These are phyloP conservation scores for Prionace glauca DNA, from an alignment of 2,797 vertebrate genomes.

Conservation along the genomic window DNA sequence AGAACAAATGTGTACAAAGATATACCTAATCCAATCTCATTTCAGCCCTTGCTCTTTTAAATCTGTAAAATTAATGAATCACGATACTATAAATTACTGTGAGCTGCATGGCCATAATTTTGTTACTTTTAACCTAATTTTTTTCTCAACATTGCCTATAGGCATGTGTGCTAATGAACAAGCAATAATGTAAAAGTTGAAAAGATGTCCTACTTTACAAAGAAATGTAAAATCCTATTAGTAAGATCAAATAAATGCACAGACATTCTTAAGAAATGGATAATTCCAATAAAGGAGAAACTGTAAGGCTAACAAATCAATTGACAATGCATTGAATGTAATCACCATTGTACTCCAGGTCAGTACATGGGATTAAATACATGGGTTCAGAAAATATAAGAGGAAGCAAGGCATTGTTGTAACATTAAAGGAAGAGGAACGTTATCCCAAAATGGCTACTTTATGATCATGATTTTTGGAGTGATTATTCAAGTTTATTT, in stretches of 20 bases:
- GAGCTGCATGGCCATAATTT: conserved; percentile 98
- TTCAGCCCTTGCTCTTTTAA: conserved; percentile 90
- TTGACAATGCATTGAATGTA: conserved; percentile 38
- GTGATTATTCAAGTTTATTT: conserved; percentile 16
- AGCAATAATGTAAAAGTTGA: conserved; percentile 99
- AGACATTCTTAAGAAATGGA: conserved; percentile 91
- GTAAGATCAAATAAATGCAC: conserved; percentile 99
- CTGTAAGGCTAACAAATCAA: conserved; percentile 37
- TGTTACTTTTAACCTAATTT: conserved; percentile 98
- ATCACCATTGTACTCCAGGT: conserved; percentile 38
- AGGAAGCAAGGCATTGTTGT: neutral
- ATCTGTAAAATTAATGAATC: conserved; percentile 99
- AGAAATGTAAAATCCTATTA: conserved; percentile 99
- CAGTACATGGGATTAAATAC: conserved; percentile 34
- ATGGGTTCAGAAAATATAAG: conserved; percentile 25
- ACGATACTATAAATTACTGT: conserved; percentile 92
- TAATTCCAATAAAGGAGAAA: conserved; percentile 51
- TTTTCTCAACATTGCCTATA: conserved; percentile 91
- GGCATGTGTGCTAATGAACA: conserved; percentile 99
- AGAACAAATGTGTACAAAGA: conserved; percentile 95
- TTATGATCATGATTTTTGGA: neutral
- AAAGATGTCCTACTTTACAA: conserved; percentile 98
- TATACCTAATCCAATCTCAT: conserved; percentile 99
- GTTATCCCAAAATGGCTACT: conserved; percentile 18
- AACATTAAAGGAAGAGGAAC: neutral